Base-by-base conservation (phyloP, 2,113 vertebrate genomes). In the Epinephelus moara region DNA sequence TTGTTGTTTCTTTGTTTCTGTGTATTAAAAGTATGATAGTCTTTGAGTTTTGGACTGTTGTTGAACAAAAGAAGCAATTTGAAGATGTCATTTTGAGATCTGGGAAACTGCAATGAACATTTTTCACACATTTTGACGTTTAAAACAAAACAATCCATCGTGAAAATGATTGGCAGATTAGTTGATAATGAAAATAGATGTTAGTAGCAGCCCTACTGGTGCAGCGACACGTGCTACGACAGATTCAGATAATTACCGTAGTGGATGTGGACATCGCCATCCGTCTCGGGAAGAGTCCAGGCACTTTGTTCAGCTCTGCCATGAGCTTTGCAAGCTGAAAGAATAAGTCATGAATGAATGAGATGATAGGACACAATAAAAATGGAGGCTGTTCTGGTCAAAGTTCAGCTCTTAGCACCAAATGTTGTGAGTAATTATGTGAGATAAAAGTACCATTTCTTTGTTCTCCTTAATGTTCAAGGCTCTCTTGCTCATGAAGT, bases 401-500 rank as follows among this genome's bases (percentile, higher is more conserved):
- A 42, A 25, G 10, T 52, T 57, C 40, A 57, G 49, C 17, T 60
- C 12, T 53, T 13, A 57, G 1, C 1, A 66, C 3, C 2, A 42
- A n/a, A 52, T 40, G n/a, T 30, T 64, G 59, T 5, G 15, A 60
- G 40, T 37, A 47, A 30, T 13, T 40, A 63, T 30, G 21, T 49
- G 2, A 75, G 59, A 25, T 4, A 25, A 42, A 55, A 0, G 27
- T 95, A 97, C 98, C 98, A 99, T 98, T 68, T 96, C 98, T 93
- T 99, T 99, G 94, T 99, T 99, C 92, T 99, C 97, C 88, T 98
- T 99, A 90, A 99, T 98, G 86, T 99, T 99, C 84, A 99, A 91
- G n/a, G 97, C 97, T 85, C 98, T 96, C 90, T 97, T 99, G 88
- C 93, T 92, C 81, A 99, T 94, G 81, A 99, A 98, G 89, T 95